Evolutionary conservation across 2,113 vertebrate species (phyloP).

Genomic region (Labeo rohita): DNA sequence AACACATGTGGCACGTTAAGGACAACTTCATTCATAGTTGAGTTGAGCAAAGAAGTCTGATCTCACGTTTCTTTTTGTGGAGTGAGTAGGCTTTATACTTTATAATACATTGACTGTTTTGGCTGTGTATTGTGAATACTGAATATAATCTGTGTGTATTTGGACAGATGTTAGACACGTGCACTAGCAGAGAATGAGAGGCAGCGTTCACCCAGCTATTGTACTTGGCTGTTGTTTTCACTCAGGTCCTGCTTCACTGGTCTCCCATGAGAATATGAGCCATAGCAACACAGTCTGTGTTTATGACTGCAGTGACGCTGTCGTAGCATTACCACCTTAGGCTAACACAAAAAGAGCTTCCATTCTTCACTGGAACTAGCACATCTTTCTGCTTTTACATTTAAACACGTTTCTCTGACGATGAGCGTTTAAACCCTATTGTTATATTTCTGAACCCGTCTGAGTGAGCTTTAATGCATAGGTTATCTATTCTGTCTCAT

Average conservation of each 20-base stretch:
- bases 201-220: neutral
- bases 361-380: neutral
- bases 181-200: neutral
- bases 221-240: constrained; percentile 39
- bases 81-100: neutral
- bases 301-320: constrained; percentile 26
- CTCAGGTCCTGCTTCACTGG: constrained; percentile 40
- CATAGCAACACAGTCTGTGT: constrained; percentile 57
- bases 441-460: neutral
- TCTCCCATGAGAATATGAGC: constrained; percentile 27
- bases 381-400: neutral
- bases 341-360: neutral
- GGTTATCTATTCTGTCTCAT: neutral
- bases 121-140: neutral
- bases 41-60: too few relatives aligned
- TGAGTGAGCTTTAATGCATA: neutral
- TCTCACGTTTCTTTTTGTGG: too few relatives aligned
- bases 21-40: too few relatives aligned
- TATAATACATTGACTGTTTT: neutral
- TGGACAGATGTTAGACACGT: neutral
- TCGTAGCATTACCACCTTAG: neutral
- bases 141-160: neutral
- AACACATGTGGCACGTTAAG: too few relatives aligned
- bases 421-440: neutral
- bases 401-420: neutral